Evolutionary conservation across 1,140 invertebrate genomes (phyloP), one percentile per base, ranked within the genome.

Genomic region (Drosophila lacteicornis): DNA sequence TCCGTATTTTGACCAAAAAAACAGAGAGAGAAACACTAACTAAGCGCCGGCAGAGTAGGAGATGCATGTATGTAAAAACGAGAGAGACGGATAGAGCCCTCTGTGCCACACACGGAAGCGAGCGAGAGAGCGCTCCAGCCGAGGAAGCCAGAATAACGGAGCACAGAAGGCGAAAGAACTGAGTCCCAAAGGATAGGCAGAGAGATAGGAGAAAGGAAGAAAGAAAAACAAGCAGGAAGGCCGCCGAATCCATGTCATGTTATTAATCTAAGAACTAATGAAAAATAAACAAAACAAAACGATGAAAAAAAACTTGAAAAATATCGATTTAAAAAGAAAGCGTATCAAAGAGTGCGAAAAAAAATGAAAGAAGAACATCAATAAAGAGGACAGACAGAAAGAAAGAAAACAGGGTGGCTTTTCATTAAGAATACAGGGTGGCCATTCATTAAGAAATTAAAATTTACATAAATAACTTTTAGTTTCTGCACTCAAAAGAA

Each of bases 341-440:
- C 9, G 27, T 49, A 53, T 47, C 30, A 53, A 19, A 17, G 27
- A 33, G n/a, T 53, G 25, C 33, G 51, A 70, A 51, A 12, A 12
- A 57, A 65, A 40, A 30, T 40, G 50, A 47, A 59, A 55, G 22
- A 61, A 42, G 47, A 66, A 51, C 38, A 45, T 27, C 38, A 63
- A 60, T 74, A 82, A 75, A 78, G 55, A 59, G 75, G 74, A 81
- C 68, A 82, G 50, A 62, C 27, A 17, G n/a, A 51, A 51, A 8
- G 27, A 19, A 19, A 17, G 25, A 4, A 11, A 9, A 36, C 30
- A 33, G 30, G 33, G 9, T 11, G 27, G 9, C 2, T 51, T 36
- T 36, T 13, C 30, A 19, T 36, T 19, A 19, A 11, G 8, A 7
- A 33, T 6, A 27, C 25, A 27, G 25, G 25, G 25, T 22, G 19